Base-by-base conservation (phyloP, 1,140 invertebrate species). In the Penaeus indicus region DNA sequence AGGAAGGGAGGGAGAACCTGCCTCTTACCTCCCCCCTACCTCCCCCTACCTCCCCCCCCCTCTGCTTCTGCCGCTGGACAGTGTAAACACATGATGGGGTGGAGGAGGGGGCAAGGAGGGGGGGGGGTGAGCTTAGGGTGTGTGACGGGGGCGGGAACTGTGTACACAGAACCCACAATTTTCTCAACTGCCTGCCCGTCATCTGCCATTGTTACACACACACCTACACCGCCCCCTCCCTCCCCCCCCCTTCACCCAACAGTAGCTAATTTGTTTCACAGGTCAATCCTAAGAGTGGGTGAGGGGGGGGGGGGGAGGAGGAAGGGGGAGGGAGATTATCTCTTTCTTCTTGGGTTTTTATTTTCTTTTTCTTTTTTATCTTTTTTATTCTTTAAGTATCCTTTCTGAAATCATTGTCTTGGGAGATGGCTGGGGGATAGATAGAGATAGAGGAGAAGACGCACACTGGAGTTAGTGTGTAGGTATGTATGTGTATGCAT, bases 131-230 rank as follows among this genome's bases (percentile, higher is more conserved):
- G n/a, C 25, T 62, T 54, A 54, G 54, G 54, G 54, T 54, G 54
- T 54, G 54, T 54, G 54, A 54, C 54, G 78, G 84, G 86, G 86
- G 86, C 27, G 54, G 86, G 25, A 42, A 38, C 25, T 62, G 38
- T 83, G 86, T 88, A 88, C 80, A 88, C 80, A 88, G 64, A 88
- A 63, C 86, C 86, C 67, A 88, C 86, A 83, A 88, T 88, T 83
- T 88, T 77, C 86, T 88, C 67, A 63, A 75, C 67, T 63, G 63
- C 79, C 86, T 64, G 86, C 69, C 86, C 32, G 86, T 88, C 86
- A 88, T 88, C 67, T 63, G 32, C 54, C 86, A 88, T 77, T 88
- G 86, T 88, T 83, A 82, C 86, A 75, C 77, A 75, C 38, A 22
- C 42, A 63, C 79, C 80, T 60, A 62, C 86, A 77, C 13, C 54